Percentiles rank a stretch among this genome's conserved stretches.
Conservation (phyloP, 2,797 vertebrate species). For the Potorous gilbertii region DNA sequence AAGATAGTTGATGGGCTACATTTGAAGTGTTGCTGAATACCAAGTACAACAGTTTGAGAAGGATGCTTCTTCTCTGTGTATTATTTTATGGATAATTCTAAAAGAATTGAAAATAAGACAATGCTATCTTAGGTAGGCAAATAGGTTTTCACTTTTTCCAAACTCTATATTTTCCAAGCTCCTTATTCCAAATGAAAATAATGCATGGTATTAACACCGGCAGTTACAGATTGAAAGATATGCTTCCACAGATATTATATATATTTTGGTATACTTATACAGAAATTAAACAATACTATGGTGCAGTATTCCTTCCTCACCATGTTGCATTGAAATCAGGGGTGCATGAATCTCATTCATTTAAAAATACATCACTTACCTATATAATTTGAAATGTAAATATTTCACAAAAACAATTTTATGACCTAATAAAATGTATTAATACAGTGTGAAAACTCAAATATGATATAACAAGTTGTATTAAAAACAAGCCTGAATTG, state of each 20-base stretch:
- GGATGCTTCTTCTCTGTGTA: neutral
- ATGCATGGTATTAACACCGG: neutral
- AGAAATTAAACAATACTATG: constrained; percentile 1
- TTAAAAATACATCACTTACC: constrained; percentile 62
- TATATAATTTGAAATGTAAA: constrained; percentile 80
- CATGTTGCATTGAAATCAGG: constrained; percentile 57
- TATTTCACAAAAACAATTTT: constrained; percentile 74
- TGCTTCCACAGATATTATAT: neutral
- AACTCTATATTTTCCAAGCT: neutral
- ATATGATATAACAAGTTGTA: constrained; percentile 76
- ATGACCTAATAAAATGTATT: constrained; percentile 79
- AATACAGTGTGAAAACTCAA: constrained; percentile 78
- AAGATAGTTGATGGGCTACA: neutral
- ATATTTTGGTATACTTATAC: constrained; percentile 11
- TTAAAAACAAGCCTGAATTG: constrained; percentile 67
- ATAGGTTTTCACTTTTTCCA: neutral
- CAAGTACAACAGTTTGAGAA: neutral
- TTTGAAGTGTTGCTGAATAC: neutral
- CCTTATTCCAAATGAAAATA: constrained; percentile 2
- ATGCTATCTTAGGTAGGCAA: neutral
- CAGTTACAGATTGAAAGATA: constrained; percentile 35
- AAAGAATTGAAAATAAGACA: neutral
- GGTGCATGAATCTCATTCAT: constrained; percentile 44
- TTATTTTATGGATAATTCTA: neutral
- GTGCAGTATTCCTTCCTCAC: neutral